Evolutionary conservation across 2,797 vertebrate species (phyloP).

Genomic region (Octomys mimax): DNA sequence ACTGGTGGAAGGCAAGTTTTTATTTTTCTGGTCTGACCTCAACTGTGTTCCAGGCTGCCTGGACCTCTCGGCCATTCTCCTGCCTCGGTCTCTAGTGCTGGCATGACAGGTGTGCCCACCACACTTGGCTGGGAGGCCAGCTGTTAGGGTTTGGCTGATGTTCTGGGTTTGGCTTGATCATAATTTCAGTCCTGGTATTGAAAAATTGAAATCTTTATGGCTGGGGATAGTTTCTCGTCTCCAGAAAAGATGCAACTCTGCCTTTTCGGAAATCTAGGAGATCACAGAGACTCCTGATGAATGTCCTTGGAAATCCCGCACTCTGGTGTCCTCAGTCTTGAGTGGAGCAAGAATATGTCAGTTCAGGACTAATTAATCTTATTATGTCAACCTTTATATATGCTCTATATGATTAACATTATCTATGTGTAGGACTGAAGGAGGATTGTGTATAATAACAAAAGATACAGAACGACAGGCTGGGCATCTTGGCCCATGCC

Average conservation of each 20-base stretch:
- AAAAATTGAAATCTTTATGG: not conserved
- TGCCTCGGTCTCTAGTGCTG: not conserved
- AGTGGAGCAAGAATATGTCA: not conserved
- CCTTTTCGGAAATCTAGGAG: not conserved
- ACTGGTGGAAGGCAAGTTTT: not conserved
- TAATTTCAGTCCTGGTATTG: not conserved
- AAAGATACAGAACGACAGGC: not conserved
- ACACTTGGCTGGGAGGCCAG: not conserved
- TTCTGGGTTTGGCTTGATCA: not conserved
- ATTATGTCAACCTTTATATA: not conserved
- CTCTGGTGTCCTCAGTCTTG: not conserved
- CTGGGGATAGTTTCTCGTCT: not conserved
- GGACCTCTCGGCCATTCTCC: not conserved
- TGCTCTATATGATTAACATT: not conserved
- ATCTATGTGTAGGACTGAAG: not conserved
- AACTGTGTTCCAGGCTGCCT: not conserved
- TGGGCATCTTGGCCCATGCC: not conserved
- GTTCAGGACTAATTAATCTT: not conserved
- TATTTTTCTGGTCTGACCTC: not conserved
- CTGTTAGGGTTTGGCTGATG: not conserved
- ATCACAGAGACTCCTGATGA: not conserved
- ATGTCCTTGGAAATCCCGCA: not conserved
- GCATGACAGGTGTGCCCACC: not conserved
- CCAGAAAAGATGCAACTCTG: not conserved
- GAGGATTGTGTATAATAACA: not conserved